Evolutionary conservation across 2,797 vertebrate genomes (phyloP).

Genomic region (Monodelphis domestica): DNA sequence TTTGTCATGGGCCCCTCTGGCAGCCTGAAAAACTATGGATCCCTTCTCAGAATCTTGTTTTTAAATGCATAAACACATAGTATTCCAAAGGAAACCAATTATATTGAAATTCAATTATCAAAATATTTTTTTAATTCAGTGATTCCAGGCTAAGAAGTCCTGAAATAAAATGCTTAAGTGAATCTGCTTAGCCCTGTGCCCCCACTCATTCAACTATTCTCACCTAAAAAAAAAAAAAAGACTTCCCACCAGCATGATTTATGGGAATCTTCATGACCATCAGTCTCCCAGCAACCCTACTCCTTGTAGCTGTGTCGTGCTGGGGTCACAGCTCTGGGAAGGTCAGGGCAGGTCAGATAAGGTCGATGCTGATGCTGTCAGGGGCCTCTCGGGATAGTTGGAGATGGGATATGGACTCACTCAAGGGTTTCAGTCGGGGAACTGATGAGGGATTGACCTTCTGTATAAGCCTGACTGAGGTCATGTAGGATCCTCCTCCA

Average conservation of each 20-base stretch:
- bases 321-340: conserved; percentile 23
- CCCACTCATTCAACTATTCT: not conserved
- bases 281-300: not conserved
- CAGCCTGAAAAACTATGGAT: not conserved
- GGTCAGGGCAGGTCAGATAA: conserved; percentile 53
- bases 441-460: not conserved
- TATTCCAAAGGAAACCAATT: not conserved
- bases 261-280: not conserved
- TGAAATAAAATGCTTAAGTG: not conserved
- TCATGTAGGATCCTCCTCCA: not conserved
- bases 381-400: not conserved
- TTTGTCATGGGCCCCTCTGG: not conserved
- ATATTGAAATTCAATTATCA: not conserved
- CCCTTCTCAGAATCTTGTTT: not conserved
- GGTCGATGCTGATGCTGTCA: conserved; percentile 17
- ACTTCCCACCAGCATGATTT: not conserved
- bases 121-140: not conserved
- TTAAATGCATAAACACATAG: not conserved
- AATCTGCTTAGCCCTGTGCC: not conserved
- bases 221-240: not conserved
- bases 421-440: not conserved
- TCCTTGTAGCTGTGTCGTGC: conserved; percentile 10
- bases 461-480: not conserved
- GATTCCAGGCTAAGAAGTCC: not conserved
- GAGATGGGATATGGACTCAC: fast-evolving